Evolutionary conservation across 2,113 vertebrate species (phyloP).

Genomic region (Hiodon alosoides): DNA sequence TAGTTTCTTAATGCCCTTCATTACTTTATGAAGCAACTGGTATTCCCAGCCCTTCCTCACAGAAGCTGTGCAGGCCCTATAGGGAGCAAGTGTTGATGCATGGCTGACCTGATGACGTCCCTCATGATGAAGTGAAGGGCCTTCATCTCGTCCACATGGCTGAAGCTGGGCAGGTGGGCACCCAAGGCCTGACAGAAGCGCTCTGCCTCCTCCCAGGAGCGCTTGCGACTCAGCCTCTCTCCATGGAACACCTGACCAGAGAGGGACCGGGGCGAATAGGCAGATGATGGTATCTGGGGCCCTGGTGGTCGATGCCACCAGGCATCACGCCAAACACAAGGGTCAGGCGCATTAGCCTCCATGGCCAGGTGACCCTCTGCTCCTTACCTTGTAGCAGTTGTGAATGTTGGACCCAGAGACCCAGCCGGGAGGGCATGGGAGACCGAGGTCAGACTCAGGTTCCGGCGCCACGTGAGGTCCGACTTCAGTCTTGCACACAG

Average conservation of each 20-base stretch:
- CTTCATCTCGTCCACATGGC: conserved; percentile 63
- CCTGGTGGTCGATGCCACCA: no score
- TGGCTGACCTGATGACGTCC: conserved; percentile 73
- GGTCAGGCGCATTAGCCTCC: no score
- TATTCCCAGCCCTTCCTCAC: no score
- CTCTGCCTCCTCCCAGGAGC: conserved; percentile 90
- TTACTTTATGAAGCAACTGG: no score
- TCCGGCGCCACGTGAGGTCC: conserved; percentile 50
- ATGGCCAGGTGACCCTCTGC: not conserved
- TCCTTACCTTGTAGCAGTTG: conserved; percentile 86
- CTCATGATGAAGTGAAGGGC: conserved; percentile 67
- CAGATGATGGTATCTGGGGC: no score
- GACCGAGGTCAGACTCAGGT: conserved; percentile 55
- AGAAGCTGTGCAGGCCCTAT: not conserved
- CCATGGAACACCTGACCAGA: conserved; percentile 77
- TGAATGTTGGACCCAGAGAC: conserved; percentile 46
- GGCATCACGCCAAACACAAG: no score
- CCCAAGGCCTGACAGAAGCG: conserved; percentile 84
- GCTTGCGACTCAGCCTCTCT: conserved; percentile 78
- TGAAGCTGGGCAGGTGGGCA: conserved; percentile 82
- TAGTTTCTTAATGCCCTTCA: no score
- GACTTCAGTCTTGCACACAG: conserved; percentile 77
- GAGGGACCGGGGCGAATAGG: not conserved
- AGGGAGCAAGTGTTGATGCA: not conserved
- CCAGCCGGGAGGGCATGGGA: conserved; percentile 79